Conservation (phyloP, 2,797 vertebrate genomes). For the Rhynchonycteris naso region DNA sequence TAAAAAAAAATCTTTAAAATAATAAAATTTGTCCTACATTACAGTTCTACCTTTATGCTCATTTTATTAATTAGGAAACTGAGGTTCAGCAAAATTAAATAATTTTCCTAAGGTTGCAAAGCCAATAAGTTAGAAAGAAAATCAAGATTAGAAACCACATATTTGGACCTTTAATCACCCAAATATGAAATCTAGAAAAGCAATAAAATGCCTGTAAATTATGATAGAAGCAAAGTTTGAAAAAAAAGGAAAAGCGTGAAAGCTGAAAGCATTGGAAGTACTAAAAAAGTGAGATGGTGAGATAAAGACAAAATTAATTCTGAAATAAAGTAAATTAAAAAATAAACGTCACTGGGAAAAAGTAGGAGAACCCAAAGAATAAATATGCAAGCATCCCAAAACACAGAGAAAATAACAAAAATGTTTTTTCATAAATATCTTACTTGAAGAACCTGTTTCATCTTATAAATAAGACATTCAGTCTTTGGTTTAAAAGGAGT, state of each 20-base stretch:
- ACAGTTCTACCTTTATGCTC: not conserved
- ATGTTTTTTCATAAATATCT: not conserved
- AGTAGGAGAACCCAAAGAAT: not conserved
- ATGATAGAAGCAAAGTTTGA: not conserved
- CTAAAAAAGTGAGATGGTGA: not conserved
- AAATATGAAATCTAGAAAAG: not conserved
- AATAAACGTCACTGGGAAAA: not conserved
- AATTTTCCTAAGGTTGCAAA: not conserved
- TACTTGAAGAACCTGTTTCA: not conserved
- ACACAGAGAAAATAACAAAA: not conserved
- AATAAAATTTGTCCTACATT: not conserved
- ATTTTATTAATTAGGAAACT: not conserved
- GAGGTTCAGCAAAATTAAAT: rapidly evolving
- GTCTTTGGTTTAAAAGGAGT: not conserved
- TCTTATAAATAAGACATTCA: not conserved
- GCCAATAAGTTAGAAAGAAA: not conserved
- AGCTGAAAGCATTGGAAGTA: not conserved
- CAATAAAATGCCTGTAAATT: not conserved
- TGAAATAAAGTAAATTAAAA: not conserved
- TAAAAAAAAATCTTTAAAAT: not conserved
- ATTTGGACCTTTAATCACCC: not conserved
- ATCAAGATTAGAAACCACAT: not conserved
- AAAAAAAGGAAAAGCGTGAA: not conserved
- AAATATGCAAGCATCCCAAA: not conserved
- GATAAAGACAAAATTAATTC: not conserved